phyloP scores from a whole-genome alignment of 2,113 vertebrate genomes.

The Eulemur rufifrons region DNA sequence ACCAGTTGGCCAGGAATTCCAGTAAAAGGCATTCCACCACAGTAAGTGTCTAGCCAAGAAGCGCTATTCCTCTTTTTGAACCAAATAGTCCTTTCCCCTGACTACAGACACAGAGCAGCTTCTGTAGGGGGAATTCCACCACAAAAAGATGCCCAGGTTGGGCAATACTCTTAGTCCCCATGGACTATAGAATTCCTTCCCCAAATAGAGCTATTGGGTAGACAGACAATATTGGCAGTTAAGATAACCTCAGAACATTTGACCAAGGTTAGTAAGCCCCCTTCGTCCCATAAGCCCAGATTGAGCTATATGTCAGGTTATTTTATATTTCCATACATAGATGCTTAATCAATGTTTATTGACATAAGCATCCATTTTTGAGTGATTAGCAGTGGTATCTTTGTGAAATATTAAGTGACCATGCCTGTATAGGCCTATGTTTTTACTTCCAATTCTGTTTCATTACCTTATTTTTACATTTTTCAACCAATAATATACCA shows the following conservation, averaged over 20 bases:
- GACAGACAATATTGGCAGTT: background rate
- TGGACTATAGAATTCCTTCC: background rate
- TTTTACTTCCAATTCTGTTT: background rate
- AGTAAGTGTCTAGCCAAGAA: background rate
- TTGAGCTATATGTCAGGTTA: background rate
- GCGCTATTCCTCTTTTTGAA: background rate
- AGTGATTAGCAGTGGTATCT: background rate
- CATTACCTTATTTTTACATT: background rate
- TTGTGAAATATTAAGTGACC: background rate
- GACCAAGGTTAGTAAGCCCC: background rate
- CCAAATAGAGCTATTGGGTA: background rate
- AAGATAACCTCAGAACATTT: background rate
- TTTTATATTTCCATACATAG: background rate
- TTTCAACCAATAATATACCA: background rate
- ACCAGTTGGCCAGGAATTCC: background rate
- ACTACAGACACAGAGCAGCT: background rate
- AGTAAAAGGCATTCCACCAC: background rate
- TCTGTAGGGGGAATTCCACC: background rate
- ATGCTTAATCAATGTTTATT: background rate
- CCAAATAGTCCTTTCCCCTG: background rate
- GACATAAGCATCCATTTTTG: background rate
- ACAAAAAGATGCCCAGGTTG: rapidly evolving
- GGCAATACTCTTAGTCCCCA: background rate
- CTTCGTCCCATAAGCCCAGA: background rate
- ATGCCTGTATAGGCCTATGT: background rate